Conservation (phyloP, 2,113 vertebrate genomes). For the Delphinus delphis region DNA sequence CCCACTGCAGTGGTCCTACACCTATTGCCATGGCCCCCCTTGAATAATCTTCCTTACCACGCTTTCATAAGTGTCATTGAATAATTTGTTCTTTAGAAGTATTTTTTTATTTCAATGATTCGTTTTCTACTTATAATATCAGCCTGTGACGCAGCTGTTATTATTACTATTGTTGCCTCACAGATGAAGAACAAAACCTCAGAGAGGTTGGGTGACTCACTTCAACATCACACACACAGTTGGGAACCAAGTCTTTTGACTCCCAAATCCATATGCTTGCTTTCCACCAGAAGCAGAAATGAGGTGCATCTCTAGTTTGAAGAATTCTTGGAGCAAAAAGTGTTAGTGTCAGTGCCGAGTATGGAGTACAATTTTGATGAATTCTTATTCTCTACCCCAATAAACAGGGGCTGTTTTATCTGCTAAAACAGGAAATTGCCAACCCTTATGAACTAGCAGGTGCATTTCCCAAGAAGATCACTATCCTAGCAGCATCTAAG, state of each 20-base stretch:
- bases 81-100: not conserved
- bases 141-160: not conserved
- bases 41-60: not conserved
- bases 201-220: not conserved
- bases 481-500: not conserved
- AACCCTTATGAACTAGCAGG: not conserved
- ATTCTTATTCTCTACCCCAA: not conserved
- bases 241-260: not conserved
- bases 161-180: not conserved
- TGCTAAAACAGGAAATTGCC: not conserved
- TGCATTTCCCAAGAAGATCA: constrained; percentile 28
- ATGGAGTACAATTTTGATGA: not conserved
- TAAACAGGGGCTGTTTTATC: not conserved
- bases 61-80: not conserved
- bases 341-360: not conserved
- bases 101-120: not conserved
- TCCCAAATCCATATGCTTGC: not conserved
- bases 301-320: not conserved
- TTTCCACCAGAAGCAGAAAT: not conserved
- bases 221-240: not conserved
- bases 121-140: not conserved
- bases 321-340: not conserved
- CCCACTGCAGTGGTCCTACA: too few species aligned
- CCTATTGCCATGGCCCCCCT: not conserved
- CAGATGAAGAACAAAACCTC: not conserved